These are phyloP conservation scores for Platyrinchus mystaceus DNA, from an alignment of 2,797 vertebrate species.

Conservation along the genomic window DNA sequence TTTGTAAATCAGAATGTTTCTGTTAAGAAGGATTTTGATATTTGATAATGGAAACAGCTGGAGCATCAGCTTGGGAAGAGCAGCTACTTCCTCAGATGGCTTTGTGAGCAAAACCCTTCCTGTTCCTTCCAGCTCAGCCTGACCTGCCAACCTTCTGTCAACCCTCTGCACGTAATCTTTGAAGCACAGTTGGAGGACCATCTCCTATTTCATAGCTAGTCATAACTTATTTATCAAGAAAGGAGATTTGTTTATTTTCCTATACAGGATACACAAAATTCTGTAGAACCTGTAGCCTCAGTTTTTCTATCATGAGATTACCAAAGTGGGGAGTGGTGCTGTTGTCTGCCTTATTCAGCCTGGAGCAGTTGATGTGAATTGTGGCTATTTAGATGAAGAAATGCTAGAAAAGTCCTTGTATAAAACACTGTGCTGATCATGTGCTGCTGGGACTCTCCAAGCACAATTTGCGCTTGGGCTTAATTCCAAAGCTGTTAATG, in stretches of 20 bases:
- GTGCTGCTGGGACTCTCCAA: constrained; percentile 53
- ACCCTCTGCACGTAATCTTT: not conserved
- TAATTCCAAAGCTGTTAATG: constrained; percentile 53
- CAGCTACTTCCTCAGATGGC: not conserved
- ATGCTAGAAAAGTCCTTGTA: constrained; percentile 35
- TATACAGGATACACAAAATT: rapidly evolving
- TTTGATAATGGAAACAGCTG: not conserved
- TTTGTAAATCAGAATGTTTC: not conserved
- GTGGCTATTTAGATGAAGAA: not conserved
- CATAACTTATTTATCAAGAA: not conserved
- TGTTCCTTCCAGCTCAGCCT: not conserved
- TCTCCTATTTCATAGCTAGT: not conserved
- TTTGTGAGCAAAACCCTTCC: not conserved
- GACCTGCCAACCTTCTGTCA: not conserved
- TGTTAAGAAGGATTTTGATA: not conserved
- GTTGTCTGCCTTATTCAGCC: not conserved
- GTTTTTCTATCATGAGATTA: not conserved
- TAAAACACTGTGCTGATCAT: constrained; percentile 1
- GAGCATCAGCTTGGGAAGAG: not conserved
- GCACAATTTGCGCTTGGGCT: constrained; percentile 61
- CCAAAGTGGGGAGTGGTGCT: not conserved
- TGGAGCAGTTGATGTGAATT: not conserved
- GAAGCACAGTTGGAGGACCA: not conserved
- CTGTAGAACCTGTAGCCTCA: not conserved
- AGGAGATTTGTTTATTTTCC: not conserved